Evolutionary conservation across 2,113 vertebrate species (phyloP).

Genomic region (Myiopsitta monachus): DNA sequence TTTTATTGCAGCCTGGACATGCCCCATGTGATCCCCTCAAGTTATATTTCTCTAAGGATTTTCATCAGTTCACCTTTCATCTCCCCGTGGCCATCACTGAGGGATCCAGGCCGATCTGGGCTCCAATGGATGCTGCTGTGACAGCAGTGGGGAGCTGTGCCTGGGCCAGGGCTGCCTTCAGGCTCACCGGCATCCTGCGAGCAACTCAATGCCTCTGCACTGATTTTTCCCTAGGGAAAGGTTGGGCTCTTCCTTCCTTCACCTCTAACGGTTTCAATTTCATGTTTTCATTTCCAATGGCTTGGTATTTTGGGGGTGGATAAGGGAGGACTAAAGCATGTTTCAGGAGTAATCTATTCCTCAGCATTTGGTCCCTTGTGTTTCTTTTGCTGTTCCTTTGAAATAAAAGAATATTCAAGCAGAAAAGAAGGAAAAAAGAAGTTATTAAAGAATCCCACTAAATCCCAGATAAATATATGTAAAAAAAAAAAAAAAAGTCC

Average conservation of each 20-base stretch:
- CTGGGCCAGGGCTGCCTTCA: neutral
- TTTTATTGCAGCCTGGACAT: neutral
- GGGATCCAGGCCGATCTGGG: neutral
- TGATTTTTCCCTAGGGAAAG: neutral
- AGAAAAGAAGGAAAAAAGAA: neutral
- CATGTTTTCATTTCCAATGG: neutral
- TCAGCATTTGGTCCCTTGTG: neutral
- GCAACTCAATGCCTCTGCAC: neutral
- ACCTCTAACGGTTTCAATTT: neutral
- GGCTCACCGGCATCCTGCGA: neutral
- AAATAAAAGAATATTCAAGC: slow-evolving; percentile 52
- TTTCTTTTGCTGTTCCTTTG: slow-evolving; percentile 20
- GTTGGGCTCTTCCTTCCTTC: neutral
- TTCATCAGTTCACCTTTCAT: neutral
- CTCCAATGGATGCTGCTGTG: rapidly evolving
- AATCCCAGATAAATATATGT: slow-evolving; percentile 53
- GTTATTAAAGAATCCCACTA: slow-evolving; percentile 57
- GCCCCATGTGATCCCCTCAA: rapidly evolving
- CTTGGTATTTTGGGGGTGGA: neutral
- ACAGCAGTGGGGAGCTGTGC: neutral
- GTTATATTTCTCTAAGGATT: neutral
- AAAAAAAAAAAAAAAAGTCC: slow-evolving; percentile 45
- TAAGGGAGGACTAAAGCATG: neutral
- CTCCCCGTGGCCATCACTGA: rapidly evolving
- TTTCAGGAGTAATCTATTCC: slow-evolving; percentile 38